phyloP scores from a whole-genome alignment of 1,140 invertebrate species.

The Mercenaria mercenaria region DNA sequence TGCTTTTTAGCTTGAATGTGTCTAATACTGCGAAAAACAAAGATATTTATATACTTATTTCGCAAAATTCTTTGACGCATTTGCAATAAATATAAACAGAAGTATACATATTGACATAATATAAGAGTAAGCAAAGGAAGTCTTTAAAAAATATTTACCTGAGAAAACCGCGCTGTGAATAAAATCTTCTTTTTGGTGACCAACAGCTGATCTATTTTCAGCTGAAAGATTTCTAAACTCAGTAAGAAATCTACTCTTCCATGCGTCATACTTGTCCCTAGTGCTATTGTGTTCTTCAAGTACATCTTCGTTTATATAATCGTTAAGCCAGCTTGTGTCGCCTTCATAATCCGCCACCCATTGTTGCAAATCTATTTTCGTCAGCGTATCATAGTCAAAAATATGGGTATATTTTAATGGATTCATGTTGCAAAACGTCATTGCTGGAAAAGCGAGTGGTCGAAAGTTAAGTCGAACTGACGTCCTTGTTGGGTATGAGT shows the following conservation, averaged over 20 bases:
- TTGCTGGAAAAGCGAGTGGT: neutral
- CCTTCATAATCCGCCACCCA: neutral
- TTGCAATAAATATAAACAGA: too few relatives aligned
- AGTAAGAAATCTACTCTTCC: neutral
- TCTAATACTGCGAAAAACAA: too few relatives aligned
- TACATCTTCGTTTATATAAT: neutral
- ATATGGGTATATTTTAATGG: neutral
- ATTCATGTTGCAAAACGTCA: conserved; percentile 24
- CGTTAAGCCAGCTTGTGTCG: neutral
- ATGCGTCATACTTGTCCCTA: neutral
- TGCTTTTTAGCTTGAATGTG: neutral
- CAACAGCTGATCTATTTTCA: neutral
- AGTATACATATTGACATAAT: too few relatives aligned
- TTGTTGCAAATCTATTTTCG: neutral
- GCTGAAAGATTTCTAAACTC: neutral
- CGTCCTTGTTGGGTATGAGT: neutral
- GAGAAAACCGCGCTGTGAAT: neutral
- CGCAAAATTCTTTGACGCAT: neutral
- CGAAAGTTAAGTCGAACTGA: too few relatives aligned
- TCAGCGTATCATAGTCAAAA: neutral
- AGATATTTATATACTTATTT: neutral
- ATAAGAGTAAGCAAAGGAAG: too few relatives aligned
- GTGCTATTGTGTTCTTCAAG: neutral
- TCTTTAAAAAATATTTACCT: too few relatives aligned
- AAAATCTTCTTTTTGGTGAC: neutral